These are phyloP conservation scores for Papio anubis DNA, from an alignment of 2,113 vertebrate genomes.

Conservation along the genomic window DNA sequence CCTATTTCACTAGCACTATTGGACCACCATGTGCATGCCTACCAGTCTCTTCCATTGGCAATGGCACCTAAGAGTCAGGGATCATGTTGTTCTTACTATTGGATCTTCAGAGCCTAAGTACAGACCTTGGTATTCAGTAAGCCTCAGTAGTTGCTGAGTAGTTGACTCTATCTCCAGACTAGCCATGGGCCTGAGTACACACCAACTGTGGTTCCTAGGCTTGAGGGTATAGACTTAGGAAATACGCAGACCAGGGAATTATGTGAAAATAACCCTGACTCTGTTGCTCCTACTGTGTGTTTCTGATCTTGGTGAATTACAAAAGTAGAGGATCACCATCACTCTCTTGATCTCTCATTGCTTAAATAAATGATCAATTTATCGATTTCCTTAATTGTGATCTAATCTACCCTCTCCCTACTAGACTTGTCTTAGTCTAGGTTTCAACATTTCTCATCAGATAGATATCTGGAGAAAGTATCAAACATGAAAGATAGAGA, in stretches of 20 bases:
- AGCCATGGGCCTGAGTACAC: accelerated
- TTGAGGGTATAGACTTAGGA: not conserved
- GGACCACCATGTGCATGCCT: no score
- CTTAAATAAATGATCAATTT: not conserved
- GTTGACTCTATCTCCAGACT: not conserved
- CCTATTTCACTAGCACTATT: not conserved
- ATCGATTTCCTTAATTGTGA: not conserved
- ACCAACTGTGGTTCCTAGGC: not conserved
- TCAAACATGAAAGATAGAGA: not conserved
- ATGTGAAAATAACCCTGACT: not conserved
- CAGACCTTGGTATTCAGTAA: not conserved
- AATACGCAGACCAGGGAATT: not conserved
- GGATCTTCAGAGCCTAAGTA: not conserved
- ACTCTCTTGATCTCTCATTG: not conserved
- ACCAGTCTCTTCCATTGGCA: not conserved
- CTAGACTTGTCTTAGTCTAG: not conserved
- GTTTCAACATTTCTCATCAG: not conserved
- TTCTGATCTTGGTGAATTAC: not conserved
- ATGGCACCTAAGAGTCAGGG: not conserved
- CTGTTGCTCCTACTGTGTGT: not conserved
- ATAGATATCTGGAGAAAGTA: not conserved
- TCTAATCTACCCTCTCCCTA: not conserved
- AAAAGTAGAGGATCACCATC: not conserved
- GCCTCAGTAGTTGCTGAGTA: not conserved
- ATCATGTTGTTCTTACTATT: not conserved